phyloP scores from a whole-genome alignment of 1,140 invertebrate genomes.

The Mercenaria mercenaria region DNA sequence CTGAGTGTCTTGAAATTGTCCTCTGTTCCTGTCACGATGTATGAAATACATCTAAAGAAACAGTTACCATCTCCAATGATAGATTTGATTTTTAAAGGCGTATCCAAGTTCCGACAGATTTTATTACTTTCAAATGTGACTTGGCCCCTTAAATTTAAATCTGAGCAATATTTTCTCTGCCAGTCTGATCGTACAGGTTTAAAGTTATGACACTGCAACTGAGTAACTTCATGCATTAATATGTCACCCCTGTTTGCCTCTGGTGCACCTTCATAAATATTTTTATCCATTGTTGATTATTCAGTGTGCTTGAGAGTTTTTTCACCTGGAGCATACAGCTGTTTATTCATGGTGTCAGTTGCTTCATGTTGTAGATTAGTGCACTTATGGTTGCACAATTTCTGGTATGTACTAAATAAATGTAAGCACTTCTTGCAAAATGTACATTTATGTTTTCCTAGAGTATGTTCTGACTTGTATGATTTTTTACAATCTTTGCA shows the following conservation, averaged over 20 bases:
- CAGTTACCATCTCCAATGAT: neutral
- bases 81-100: neutral
- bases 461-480: neutral
- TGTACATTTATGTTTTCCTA: neutral
- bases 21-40: neutral
- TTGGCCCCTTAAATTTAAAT: conserved; percentile 11
- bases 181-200: neutral
- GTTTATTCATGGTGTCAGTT: neutral
- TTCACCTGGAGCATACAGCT: neutral
- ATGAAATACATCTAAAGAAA: neutral
- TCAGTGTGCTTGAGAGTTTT: neutral
- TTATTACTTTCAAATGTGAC: neutral
- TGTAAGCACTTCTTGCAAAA: neutral
- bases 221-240: neutral
- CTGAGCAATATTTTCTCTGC: neutral
- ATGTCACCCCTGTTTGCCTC: neutral
- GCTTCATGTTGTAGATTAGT: neutral
- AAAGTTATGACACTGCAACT: neutral
- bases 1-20: neutral
- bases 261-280: neutral
- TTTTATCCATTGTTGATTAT: too few relatives aligned
- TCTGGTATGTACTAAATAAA: neutral
- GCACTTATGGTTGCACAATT: neutral
- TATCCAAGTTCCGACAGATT: neutral
- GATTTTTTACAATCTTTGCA: neutral